Percentiles rank a stretch among this genome's conserved stretches.
phyloP scores from a whole-genome alignment of 2,888 invertebrate species.

The Pocota personata region DNA sequence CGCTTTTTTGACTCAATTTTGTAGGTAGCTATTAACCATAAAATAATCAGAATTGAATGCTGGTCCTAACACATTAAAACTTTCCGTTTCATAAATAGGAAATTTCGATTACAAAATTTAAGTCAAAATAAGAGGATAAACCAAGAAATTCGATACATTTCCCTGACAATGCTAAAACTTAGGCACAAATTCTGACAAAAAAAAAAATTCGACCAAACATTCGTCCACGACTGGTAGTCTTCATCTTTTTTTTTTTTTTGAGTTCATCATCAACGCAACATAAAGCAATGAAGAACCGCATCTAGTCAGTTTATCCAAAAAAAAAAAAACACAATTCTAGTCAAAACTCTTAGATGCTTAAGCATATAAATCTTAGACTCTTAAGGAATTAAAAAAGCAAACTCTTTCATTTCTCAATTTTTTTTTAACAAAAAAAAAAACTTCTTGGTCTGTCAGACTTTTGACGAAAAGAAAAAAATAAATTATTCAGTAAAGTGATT shows the following conservation, averaged over 20 bases:
- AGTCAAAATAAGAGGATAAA: too few relatives aligned
- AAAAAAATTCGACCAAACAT: background rate
- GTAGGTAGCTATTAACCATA: too few relatives aligned
- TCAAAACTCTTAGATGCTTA: slow-evolving; percentile 72
- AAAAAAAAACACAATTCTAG: slow-evolving; percentile 50
- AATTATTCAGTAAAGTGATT: slow-evolving; percentile 80
- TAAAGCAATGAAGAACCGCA: slow-evolving; percentile 34
- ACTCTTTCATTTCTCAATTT: slow-evolving; percentile 48
- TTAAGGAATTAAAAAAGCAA: slow-evolving; percentile 51
- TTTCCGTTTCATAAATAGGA: too few relatives aligned
- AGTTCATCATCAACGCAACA: slow-evolving; percentile 37
- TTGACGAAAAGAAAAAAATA: slow-evolving; percentile 76
- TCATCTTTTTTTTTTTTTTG: background rate
- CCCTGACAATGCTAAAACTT: background rate
- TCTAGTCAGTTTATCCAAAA: slow-evolving; percentile 60
- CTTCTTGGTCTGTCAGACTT: slow-evolving; percentile 78
- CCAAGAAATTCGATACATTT: too few relatives aligned
- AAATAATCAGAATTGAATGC: too few relatives aligned
- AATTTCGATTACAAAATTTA: too few relatives aligned
- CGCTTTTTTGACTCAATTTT: too few relatives aligned
- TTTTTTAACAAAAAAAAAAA: slow-evolving; percentile 35
- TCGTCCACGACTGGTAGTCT: background rate
- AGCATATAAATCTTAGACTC: slow-evolving; percentile 66
- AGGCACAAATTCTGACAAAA: background rate
- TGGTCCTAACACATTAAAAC: too few relatives aligned